Conservation (phyloP, 2,113 vertebrate genomes). For the Thamnaconus septentrionalis region DNA sequence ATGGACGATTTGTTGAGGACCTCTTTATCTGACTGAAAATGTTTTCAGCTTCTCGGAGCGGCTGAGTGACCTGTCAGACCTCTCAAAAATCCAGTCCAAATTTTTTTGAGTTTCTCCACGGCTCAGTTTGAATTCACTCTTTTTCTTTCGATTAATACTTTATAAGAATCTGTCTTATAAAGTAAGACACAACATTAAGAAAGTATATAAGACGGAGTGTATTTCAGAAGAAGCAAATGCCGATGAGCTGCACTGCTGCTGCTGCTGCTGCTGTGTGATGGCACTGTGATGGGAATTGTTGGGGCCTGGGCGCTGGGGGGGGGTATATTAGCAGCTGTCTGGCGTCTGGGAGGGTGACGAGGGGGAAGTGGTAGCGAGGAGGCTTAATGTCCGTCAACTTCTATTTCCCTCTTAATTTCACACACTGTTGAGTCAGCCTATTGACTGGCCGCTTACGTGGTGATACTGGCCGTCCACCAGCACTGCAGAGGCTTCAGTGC, state of each 20-base stretch:
- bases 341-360: conserved; percentile 60
- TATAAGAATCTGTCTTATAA: no score
- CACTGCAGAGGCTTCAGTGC: conserved; percentile 56
- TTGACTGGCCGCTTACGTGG: conserved; percentile 71
- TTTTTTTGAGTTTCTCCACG: no score
- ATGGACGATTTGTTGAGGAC: no score
- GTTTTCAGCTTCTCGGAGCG: neutral
- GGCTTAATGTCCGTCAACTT: conserved; percentile 75
- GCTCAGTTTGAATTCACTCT: conserved; percentile 25
- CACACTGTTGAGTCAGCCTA: conserved; percentile 75
- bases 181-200: no score
- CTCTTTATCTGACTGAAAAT: no score
- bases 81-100: no score
- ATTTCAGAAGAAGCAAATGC: neutral
- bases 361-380: conserved; percentile 61
- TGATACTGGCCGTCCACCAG: conserved; percentile 60
- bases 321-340: conserved; percentile 67
- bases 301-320: conserved; percentile 39
- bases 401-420: conserved; percentile 79
- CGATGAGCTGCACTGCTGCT: conserved; percentile 40
- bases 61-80: neutral
- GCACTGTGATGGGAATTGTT: conserved; percentile 41
- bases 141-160: no score
- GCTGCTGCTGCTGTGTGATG: conserved; percentile 59
- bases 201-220: neutral